Evolutionary conservation across 2,797 vertebrate species (phyloP), one percentile per base, ranked within the genome.

Genomic region (Benthosema pterotum): DNA sequence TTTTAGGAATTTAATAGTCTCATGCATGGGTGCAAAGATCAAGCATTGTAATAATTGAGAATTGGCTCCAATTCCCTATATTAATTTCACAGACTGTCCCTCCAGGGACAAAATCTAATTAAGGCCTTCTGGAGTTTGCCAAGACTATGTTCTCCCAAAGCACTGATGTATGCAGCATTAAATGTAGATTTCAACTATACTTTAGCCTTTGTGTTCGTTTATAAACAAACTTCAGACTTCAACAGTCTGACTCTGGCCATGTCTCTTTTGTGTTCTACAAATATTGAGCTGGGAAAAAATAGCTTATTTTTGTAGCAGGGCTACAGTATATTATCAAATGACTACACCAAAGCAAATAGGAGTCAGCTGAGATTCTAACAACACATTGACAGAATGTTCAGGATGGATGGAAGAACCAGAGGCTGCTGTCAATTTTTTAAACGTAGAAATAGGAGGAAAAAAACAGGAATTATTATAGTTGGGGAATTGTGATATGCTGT

Each of bases 41-140:
- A 89, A 62, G 12, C 59, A 62, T 77, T 53, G 58, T 65, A 52
- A 78, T 59, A 58, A 49, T 32, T 75, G 32, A 67, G 74, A 85
- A 75, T 74, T 82, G 79, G 67, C 74, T 78, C 32, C 11, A 42
- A 58, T 60, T 79, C 70, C 45, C 13, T 56, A 45, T 32, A 66
- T 82, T 86, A 57, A 66, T 85, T 71, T 85, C 67, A 80, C 74
- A 72, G 60, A 12, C 57, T 42, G 61, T 65, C 38, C 61, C 66
- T 74, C 15, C 11, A 69, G 72, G 59, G 66, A 49, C 63, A 58
- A 48, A 14, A 80, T 87, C 78, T 90, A 90, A 91, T 92, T 88
- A 87, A 85, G 80, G 72, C 69, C 75, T 67, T 71, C 65, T 11
- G 77, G 83, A 78, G 50, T 80, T 71, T 52, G 66, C 57, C 3